Percentiles rank a stretch among this genome's conserved stretches.
These are phyloP conservation scores for Jacana jacana DNA, from an alignment of 2,113 vertebrate species.

Conservation along the genomic window DNA sequence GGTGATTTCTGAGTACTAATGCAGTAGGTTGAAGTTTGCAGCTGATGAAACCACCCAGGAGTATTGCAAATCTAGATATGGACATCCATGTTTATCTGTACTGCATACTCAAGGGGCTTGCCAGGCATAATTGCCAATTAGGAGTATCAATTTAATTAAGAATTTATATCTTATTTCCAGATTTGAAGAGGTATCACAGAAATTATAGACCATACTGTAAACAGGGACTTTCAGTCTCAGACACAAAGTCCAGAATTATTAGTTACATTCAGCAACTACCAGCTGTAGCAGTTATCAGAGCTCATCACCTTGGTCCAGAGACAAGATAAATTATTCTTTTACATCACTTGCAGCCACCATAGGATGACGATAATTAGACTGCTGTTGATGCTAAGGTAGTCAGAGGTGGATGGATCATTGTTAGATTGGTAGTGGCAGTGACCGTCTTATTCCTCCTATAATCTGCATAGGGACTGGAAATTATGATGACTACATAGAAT, in stretches of 20 bases:
- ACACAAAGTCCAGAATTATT: background rate
- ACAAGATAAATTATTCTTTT: background rate
- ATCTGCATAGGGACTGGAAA: background rate
- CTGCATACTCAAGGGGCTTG: background rate
- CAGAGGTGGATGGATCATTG: background rate
- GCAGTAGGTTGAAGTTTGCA: background rate
- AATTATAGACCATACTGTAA: background rate
- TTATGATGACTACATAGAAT: background rate
- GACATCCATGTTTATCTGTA: background rate
- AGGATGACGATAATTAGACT: background rate
- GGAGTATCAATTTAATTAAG: background rate
- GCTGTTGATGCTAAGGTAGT: background rate
- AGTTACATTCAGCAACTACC: background rate
- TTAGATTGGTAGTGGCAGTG: background rate
- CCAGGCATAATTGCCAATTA: background rate
- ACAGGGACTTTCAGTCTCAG: background rate
- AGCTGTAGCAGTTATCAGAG: background rate
- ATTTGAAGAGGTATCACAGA: background rate
- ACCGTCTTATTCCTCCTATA: background rate
- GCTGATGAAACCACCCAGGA: conserved; percentile 8
- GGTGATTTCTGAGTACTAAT: background rate
- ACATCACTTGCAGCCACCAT: background rate
- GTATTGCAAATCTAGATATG: background rate
- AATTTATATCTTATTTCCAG: background rate
- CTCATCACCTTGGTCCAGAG: background rate